Percentiles rank a stretch among this genome's conserved stretches.
phyloP scores from a whole-genome alignment of 1,140 invertebrate species.

The Hetaerina americana region DNA sequence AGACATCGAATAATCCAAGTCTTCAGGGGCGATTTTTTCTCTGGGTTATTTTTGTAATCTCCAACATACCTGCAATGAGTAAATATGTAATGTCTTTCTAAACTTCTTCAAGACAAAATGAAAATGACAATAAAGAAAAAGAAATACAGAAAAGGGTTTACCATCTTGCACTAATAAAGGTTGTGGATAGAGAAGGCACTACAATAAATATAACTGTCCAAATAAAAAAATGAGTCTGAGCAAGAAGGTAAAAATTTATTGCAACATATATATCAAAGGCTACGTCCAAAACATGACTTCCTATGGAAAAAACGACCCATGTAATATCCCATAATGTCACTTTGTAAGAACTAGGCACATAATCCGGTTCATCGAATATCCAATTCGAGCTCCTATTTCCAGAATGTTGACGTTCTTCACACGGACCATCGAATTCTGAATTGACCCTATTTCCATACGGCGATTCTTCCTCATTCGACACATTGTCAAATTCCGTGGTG shows the following conservation, averaged over 20 bases:
- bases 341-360: slow-evolving; percentile 15
- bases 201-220: slow-evolving; percentile 46
- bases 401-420: no score
- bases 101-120: background rate
- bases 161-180: slow-evolving; percentile 47
- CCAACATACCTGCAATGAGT: slow-evolving; percentile 10
- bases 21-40: background rate
- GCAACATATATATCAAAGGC: slow-evolving; percentile 49
- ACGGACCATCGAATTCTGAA: no score
- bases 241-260: slow-evolving; percentile 38
- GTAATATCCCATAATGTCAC: slow-evolving; percentile 32
- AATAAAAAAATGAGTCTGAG: slow-evolving; percentile 38
- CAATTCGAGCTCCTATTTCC: no score
- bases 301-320: slow-evolving; percentile 35
- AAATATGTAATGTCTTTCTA: background rate
- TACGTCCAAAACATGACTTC: slow-evolving; percentile 47
- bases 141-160: slow-evolving; percentile 27
- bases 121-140: background rate
- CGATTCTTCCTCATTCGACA: no score
- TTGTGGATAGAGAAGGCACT: slow-evolving; percentile 47
- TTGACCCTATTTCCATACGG: no score
- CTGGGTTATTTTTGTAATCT: background rate
- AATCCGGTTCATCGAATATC: background rate
- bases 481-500: no score
- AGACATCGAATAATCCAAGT: background rate